phyloP scores from a whole-genome alignment of 2,797 vertebrate species.

The Pseudocheirus occidentalis region DNA sequence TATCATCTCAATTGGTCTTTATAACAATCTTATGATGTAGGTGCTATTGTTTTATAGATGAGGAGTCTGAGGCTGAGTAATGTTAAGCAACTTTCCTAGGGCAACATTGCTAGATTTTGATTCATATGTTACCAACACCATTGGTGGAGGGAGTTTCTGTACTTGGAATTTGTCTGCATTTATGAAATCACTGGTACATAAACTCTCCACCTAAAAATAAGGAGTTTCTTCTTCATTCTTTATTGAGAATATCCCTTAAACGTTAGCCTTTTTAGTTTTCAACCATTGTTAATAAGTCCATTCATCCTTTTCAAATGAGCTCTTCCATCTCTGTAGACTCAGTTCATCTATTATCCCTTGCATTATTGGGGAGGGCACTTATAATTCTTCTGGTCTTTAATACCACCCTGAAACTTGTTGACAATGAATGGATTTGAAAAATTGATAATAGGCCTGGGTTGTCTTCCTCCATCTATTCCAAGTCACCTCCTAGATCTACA shows the following conservation, averaged over 20 bases:
- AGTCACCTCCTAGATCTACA: background rate
- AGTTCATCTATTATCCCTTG: constrained; percentile 27
- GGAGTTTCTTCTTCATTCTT: background rate
- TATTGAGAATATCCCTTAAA: constrained; percentile 12
- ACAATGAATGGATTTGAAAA: constrained; percentile 17
- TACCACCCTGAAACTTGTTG: constrained; percentile 9
- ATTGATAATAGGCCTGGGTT: background rate
- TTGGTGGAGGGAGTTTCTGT: background rate
- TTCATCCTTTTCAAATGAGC: background rate
- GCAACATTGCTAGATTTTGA: background rate
- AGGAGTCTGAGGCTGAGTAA: background rate
- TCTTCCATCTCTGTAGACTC: constrained; percentile 26
- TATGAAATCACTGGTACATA: background rate
- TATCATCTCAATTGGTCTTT: background rate
- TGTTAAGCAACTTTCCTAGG: background rate
- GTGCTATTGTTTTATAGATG: constrained; percentile 5
- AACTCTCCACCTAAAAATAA: background rate
- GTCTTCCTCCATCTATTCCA: background rate
- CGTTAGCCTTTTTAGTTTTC: background rate
- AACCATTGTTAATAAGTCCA: background rate
- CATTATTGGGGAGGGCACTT: background rate
- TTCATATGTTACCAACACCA: background rate
- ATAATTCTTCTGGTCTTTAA: constrained; percentile 7
- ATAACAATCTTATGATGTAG: background rate
- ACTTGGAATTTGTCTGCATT: background rate